Percentiles rank a stretch among this genome's conserved stretches.
Conservation (phyloP, 2,888 invertebrate species). For the Philereme transversata region DNA sequence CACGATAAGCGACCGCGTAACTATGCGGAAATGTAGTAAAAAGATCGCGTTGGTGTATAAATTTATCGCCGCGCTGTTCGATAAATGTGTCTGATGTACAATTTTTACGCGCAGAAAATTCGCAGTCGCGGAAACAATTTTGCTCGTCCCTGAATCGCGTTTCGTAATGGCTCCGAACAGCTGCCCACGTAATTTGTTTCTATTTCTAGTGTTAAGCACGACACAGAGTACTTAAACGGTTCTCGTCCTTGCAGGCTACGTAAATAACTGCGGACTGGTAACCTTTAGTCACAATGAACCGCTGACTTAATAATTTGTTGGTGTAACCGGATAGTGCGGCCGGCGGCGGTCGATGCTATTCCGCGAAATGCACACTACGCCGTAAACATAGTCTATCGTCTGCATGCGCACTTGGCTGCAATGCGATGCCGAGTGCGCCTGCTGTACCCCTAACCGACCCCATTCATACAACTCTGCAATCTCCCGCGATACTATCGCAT, state of each 20-base stretch:
- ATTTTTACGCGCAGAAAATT: conserved; percentile 53
- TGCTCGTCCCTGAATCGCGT: conserved; percentile 67
- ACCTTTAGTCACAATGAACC: conserved; percentile 67
- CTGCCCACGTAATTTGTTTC: conserved; percentile 74
- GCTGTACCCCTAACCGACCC: conserved; percentile 50
- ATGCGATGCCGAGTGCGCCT: conserved; percentile 61
- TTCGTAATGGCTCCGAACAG: conserved; percentile 63
- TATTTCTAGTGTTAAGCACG: conserved; percentile 62
- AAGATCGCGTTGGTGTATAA: conserved; percentile 74
- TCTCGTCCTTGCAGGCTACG: conserved; percentile 57
- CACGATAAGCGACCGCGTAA: conserved; percentile 67
- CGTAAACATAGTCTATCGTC: conserved; percentile 59
- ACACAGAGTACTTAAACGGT: conserved; percentile 58
- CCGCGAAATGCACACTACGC: conserved; percentile 65
- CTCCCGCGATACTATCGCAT: conserved; percentile 41
- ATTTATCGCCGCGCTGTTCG: conserved; percentile 71
- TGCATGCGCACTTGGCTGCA: conserved; percentile 64
- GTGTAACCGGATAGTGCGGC: conserved; percentile 67
- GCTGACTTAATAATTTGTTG: conserved; percentile 77
- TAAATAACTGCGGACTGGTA: conserved; percentile 55
- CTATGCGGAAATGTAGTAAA: conserved; percentile 80
- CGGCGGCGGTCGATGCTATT: conserved; percentile 57
- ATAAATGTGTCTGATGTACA: conserved; percentile 68
- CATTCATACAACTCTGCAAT: conserved; percentile 70
- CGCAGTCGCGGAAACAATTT: conserved; percentile 64